Conservation (phyloP, 2,797 vertebrate genomes). For the Tapera naevia region DNA sequence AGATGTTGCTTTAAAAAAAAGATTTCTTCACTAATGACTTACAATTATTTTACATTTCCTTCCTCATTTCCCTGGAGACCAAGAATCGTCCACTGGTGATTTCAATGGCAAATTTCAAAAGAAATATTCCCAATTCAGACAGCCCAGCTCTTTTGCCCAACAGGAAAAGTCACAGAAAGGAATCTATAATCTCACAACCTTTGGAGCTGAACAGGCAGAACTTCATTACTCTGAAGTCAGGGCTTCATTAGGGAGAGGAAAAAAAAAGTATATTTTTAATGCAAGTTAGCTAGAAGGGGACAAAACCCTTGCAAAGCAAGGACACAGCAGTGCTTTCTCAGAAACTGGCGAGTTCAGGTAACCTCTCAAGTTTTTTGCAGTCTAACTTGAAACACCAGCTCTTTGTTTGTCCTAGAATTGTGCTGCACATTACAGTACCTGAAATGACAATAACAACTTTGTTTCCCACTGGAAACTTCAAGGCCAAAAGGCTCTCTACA, state of each 20-base stretch:
- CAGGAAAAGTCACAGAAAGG: background rate
- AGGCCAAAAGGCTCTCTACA: background rate
- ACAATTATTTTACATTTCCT: background rate
- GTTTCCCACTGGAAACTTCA: background rate
- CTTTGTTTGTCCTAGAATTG: background rate
- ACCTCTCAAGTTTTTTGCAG: background rate
- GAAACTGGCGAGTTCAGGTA: background rate
- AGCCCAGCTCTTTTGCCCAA: background rate
- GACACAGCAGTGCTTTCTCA: background rate
- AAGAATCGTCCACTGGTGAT: background rate
- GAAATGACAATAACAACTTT: background rate
- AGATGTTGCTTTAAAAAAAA: background rate
- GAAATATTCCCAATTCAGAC: background rate
- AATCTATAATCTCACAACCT: background rate
- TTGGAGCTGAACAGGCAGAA: background rate
- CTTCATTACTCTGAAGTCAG: background rate
- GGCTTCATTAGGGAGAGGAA: background rate
- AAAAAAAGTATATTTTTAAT: background rate
- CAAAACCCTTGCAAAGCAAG: background rate
- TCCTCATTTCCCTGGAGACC: background rate
- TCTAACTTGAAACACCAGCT: slow-evolving; percentile 7
- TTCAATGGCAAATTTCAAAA: slow-evolving; percentile 10
- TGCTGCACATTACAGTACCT: background rate
- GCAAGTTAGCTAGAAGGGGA: background rate
- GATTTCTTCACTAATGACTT: background rate